phyloP scores from a whole-genome alignment of 2,797 vertebrate species.

The Gallinago nigripennis region DNA sequence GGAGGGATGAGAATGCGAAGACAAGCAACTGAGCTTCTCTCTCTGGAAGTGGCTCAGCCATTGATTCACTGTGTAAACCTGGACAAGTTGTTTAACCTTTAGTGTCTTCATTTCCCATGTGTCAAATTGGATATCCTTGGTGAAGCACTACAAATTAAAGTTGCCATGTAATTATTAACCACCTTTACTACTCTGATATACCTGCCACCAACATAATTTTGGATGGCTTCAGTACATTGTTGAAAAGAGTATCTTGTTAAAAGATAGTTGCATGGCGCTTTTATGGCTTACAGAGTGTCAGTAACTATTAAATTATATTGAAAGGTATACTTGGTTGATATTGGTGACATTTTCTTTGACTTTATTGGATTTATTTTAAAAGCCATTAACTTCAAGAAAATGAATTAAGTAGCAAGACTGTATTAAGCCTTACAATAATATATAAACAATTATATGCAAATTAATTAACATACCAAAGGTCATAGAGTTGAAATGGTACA shows the following conservation, averaged over 20 bases:
- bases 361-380: slow-evolving; percentile 70
- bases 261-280: slow-evolving; percentile 37
- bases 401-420: slow-evolving; percentile 45
- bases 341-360: slow-evolving; percentile 66
- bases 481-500: slow-evolving; percentile 57
- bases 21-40: not conserved
- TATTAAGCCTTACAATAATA: slow-evolving; percentile 50
- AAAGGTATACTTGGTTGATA: slow-evolving; percentile 65
- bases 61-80: not conserved
- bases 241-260: slow-evolving; percentile 55
- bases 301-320: slow-evolving; percentile 33
- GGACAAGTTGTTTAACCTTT: not conserved
- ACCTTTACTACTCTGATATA: not conserved
- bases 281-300: slow-evolving; percentile 63
- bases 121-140: not conserved
- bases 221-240: not conserved
- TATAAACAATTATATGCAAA: slow-evolving; percentile 77
- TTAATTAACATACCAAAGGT: slow-evolving; percentile 66
- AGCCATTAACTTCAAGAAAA: slow-evolving; percentile 74
- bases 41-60: not conserved
- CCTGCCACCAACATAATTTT: not conserved
- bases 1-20: not conserved
- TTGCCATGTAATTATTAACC: not conserved
- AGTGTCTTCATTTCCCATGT: not conserved
- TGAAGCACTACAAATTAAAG: not conserved